Conservation (phyloP, 2,113 vertebrate genomes). For the Burhinus oedicnemus region DNA sequence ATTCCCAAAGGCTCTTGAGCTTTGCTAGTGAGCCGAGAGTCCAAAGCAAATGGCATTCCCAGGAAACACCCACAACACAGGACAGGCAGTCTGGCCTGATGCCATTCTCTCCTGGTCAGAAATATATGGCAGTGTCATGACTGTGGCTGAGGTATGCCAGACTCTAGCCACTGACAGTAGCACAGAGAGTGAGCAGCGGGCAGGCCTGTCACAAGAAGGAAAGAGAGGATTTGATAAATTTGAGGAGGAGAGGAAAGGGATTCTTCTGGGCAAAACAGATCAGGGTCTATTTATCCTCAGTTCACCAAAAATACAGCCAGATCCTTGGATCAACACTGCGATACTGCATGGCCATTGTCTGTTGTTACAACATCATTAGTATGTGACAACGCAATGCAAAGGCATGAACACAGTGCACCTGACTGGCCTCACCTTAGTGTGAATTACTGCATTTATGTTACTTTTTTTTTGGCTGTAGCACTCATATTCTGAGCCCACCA, state of each 20-base stretch:
- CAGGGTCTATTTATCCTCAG: not conserved
- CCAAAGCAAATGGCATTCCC: not conserved
- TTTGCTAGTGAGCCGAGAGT: not conserved
- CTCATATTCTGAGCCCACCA: not conserved
- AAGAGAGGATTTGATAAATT: not conserved
- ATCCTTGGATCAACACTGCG: not conserved
- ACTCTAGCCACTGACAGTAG: not conserved
- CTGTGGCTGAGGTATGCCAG: not conserved
- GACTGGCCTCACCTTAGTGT: not conserved
- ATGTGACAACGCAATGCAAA: rapidly evolving
- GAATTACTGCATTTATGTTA: not conserved
- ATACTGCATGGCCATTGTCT: not conserved
- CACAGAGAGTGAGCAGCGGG: rapidly evolving
- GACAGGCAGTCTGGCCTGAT: not conserved
- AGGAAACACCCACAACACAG: not conserved
- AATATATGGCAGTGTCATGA: not conserved
- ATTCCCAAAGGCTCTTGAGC: not conserved
- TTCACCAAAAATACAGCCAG: not conserved
- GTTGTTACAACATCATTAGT: not conserved
- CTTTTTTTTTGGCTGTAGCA: not conserved
- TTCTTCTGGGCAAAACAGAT: not conserved
- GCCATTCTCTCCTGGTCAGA: not conserved
- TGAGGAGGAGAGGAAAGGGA: not conserved
- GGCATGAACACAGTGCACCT: not conserved
- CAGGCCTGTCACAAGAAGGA: not conserved